Percentiles rank a stretch among this genome's conserved stretches.
Conservation (phyloP, 2,888 invertebrate genomes). For the Rhorus exstirpatorius region DNA sequence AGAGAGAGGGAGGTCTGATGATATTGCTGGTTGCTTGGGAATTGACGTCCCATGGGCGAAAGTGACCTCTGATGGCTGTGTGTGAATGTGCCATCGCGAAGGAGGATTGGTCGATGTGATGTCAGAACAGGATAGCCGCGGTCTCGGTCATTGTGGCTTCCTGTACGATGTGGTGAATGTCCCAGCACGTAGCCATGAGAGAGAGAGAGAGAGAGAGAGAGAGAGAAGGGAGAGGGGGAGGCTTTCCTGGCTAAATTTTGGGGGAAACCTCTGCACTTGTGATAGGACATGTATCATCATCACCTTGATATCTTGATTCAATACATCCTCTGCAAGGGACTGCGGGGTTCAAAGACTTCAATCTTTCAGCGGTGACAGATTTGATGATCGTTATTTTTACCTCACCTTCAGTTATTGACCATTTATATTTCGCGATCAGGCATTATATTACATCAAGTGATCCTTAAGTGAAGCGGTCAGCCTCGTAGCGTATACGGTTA, state of each 20-base stretch:
- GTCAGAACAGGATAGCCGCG: conserved; percentile 62
- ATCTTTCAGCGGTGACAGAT: neutral
- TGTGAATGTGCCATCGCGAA: conserved; percentile 16
- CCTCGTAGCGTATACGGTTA: too few relatives aligned
- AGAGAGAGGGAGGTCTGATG: conserved; percentile 11
- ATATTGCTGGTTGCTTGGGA: conserved; percentile 37
- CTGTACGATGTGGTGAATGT: conserved; percentile 20
- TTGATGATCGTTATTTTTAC: too few relatives aligned
- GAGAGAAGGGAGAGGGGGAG: neutral
- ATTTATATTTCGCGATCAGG: too few relatives aligned
- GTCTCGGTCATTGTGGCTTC: conserved; percentile 63
- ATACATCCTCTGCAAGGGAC: neutral
- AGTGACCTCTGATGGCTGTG: conserved; percentile 9
- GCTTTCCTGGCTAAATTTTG: conserved; percentile 19
- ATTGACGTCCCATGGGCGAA: conserved; percentile 34
- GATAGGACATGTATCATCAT: conserved; percentile 27
- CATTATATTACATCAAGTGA: too few relatives aligned
- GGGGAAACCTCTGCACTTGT: conserved; percentile 13
- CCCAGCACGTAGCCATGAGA: conserved; percentile 6
- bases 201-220: neutral
- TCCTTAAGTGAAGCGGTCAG: too few relatives aligned
- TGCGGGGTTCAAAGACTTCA: neutral
- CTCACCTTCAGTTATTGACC: too few relatives aligned
- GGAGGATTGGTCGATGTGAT: conserved; percentile 39
- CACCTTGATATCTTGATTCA: conserved; percentile 22